These are phyloP conservation scores for Zingel zingel DNA, from an alignment of 2,113 vertebrate genomes.

Conservation along the genomic window DNA sequence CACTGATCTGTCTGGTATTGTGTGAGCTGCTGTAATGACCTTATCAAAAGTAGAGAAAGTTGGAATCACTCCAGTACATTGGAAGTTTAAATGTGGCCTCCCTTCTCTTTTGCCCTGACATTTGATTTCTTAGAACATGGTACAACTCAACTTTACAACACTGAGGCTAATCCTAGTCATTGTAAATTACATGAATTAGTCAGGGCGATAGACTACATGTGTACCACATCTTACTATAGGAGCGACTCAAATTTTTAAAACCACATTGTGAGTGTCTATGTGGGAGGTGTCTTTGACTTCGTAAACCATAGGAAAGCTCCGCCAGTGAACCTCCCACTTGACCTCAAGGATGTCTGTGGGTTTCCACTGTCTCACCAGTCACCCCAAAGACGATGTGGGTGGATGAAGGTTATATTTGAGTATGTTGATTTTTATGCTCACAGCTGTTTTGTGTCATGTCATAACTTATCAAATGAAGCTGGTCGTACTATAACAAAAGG, in stretches of 20 bases:
- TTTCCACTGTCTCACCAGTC: constrained; percentile 71
- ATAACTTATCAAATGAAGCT: constrained; percentile 13
- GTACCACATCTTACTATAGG: constrained; percentile 45
- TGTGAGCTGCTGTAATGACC: constrained; percentile 68
- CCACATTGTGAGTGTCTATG: constrained; percentile 49
- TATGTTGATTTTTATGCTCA: constrained; percentile 7
- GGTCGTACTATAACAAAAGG: constrained; percentile 4
- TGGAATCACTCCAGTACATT: constrained; percentile 54
- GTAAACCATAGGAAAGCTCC: constrained; percentile 61
- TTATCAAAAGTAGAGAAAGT: constrained; percentile 69
- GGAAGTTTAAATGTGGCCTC: constrained; percentile 40
- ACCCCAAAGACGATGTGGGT: constrained; percentile 58
- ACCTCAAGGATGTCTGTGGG: constrained; percentile 78
- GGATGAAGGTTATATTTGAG: constrained; percentile 49
- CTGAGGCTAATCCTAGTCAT: constrained; percentile 41
- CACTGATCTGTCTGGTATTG: constrained; percentile 51
- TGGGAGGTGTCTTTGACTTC: constrained; percentile 65
- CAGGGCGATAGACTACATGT: constrained; percentile 26
- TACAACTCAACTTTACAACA: constrained; percentile 28
- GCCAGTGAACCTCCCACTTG: constrained; percentile 68
- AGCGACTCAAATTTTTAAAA: constrained; percentile 34
- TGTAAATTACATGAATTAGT: constrained; percentile 64
- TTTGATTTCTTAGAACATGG: constrained; percentile 28
- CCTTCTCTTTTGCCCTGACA: constrained; percentile 16
- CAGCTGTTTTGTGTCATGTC: constrained; percentile 16